Evolutionary conservation across 2,113 vertebrate genomes (phyloP), one percentile per base, ranked within the genome.

Genomic region (Paradoxurus hermaphroditus): DNA sequence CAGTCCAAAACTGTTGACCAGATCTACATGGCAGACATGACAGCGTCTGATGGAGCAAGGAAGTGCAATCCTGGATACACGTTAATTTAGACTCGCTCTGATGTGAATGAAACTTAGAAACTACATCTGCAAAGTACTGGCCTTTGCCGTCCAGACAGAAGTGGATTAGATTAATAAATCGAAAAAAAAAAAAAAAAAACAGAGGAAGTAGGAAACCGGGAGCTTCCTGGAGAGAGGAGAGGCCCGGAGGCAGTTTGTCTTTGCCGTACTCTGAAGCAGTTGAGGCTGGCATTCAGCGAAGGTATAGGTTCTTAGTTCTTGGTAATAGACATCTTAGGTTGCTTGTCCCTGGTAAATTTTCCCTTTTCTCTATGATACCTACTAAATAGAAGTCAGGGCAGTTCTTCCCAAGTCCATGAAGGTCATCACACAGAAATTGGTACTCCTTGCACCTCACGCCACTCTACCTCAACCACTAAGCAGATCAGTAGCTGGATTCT

Each of bases 111-210:
- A 90, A 92, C 39, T 95, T 49, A 94, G 62, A 94, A 96, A 77
- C 62, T 86, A 53, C 19, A 44, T 90, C 84, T 82, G 9, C 68
- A 90, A 9, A 79, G 68, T 92, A 81, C 39, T 90, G 68, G 44
- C 27, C 53, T 97, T 88, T 90, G 75, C 81, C 85, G 23, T 92
- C 51, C 59, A 86, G 23, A 81, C 46, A 87, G 56, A 96, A 92
- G 13, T 87, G 4, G 75, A 72, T 75, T 96, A 44, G 21, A 56
- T 75, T 29, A 79, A 8, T 59, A 59, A 59, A 59, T 59, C 21
- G 23, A 56, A 56, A 59, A 31, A 59, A 67, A 62, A 88, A 93
- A 49, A 83, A 67, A 96, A 91, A 29, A 94, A 34, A 23, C 79
- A 79, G 62, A 82, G 4, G 14, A 63, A 19, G 34, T 39, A 29